Evolutionary conservation across 1,140 invertebrate genomes (phyloP).

Genomic region (Drosophila kohkoa): DNA sequence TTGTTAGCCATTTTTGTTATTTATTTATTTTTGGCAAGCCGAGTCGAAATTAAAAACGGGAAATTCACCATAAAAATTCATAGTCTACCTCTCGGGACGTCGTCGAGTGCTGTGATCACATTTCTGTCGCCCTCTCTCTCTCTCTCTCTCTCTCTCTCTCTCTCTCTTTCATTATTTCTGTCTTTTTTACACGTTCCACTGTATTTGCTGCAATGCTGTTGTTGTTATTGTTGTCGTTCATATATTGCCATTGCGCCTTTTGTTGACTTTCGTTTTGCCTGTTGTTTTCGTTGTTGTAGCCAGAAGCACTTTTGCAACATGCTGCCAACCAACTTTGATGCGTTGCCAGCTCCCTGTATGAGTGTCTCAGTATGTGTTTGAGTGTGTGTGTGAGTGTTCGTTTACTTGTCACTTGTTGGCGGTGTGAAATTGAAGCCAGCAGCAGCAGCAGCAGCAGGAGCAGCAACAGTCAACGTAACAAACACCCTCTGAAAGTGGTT

Average conservation of each 20-base stretch:
- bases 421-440: constrained; percentile 77
- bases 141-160: neutral
- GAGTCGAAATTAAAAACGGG: constrained; percentile 61
- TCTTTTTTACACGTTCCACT: constrained; percentile 5
- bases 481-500: constrained; percentile 66
- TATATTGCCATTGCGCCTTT: constrained; percentile 48
- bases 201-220: neutral
- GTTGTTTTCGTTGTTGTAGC: constrained; percentile 36
- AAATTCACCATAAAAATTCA: constrained; percentile 71
- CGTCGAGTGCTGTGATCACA: constrained; percentile 41
- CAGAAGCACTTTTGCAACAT: constrained; percentile 70
- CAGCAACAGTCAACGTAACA: constrained; percentile 48
- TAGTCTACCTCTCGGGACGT: constrained; percentile 55
- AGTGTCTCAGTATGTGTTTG: constrained; percentile 3
- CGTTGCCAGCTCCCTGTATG: constrained; percentile 47
- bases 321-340: constrained; percentile 70
- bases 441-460: constrained; percentile 33
- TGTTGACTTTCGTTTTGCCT: constrained; percentile 49
- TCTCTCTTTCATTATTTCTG: neutral
- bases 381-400: constrained; percentile 36
- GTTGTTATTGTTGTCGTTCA: constrained; percentile 33
- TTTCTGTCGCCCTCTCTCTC: constrained; percentile 3
- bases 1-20: constrained; percentile 16
- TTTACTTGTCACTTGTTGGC: constrained; percentile 74
- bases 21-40: constrained; percentile 25